Percentiles rank a stretch among this genome's conserved stretches.
phyloP scores from a whole-genome alignment of 2,797 vertebrate species.

The Setipinna tenuifilis region DNA sequence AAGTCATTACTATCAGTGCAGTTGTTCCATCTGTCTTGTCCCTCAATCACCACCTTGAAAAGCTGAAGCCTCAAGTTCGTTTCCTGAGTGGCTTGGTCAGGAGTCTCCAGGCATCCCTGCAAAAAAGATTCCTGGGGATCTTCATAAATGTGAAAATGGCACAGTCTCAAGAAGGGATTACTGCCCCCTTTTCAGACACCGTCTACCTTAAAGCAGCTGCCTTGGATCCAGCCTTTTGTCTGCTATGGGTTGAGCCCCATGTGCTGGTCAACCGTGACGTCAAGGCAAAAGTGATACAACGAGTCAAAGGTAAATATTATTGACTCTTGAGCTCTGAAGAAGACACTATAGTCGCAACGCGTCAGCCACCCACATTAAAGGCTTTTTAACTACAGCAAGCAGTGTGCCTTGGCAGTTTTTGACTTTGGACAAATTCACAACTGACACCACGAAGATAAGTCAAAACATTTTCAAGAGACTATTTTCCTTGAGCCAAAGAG shows the following conservation, averaged over 20 bases:
- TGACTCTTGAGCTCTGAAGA: too few relatives aligned
- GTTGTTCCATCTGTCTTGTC: slow-evolving; percentile 48
- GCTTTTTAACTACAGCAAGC: too few relatives aligned
- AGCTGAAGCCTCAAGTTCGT: slow-evolving; percentile 45
- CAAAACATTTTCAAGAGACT: too few relatives aligned
- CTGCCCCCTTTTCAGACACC: slow-evolving; percentile 50
- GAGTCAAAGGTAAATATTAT: slow-evolving; percentile 43
- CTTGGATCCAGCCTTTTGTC: slow-evolving; percentile 53
- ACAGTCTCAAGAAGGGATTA: slow-evolving; percentile 37
- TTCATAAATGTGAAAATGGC: slow-evolving; percentile 54
- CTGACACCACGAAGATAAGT: too few relatives aligned
- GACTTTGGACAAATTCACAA: too few relatives aligned
- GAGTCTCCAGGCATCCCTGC: slow-evolving; percentile 49
- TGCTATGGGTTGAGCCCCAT: slow-evolving; percentile 48
- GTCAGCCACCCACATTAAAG: too few relatives aligned
- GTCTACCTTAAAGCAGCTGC: slow-evolving; percentile 56
- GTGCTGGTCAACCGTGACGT: slow-evolving; percentile 36
- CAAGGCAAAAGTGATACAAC: slow-evolving; percentile 33
- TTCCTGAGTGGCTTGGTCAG: slow-evolving; percentile 48
- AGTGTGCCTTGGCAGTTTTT: too few relatives aligned
- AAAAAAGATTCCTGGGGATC: slow-evolving; percentile 56
- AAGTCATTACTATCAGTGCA: slow-evolving; percentile 47
- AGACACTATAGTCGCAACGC: too few relatives aligned
- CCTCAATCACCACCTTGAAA: slow-evolving; percentile 53
- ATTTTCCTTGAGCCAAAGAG: too few relatives aligned